Evolutionary conservation across 2,888 invertebrate genomes (phyloP).

Genomic region (Yponomeuta cagnagella): DNA sequence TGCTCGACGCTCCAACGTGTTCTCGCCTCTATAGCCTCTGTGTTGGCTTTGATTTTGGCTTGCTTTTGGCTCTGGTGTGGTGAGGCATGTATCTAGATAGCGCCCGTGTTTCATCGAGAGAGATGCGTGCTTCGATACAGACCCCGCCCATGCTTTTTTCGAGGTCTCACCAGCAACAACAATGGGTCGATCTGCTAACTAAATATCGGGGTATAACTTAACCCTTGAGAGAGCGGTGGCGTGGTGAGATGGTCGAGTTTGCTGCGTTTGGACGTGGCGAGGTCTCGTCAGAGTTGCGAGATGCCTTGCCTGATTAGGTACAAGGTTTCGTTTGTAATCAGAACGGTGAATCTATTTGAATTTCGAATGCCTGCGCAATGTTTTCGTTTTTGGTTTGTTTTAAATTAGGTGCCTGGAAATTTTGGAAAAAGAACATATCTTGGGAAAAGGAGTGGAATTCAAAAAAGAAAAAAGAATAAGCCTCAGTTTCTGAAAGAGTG

Average conservation of each 20-base stretch:
- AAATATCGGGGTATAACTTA: slow-evolving; percentile 65
- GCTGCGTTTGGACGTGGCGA: slow-evolving; percentile 1
- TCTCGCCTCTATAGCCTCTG: slow-evolving; percentile 28
- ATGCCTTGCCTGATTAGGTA: neutral
- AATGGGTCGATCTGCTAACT: slow-evolving; percentile 74
- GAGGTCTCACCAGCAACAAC: slow-evolving; percentile 67
- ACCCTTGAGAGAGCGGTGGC: neutral
- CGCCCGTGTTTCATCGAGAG: slow-evolving; percentile 63
- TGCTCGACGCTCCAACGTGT: slow-evolving; percentile 22
- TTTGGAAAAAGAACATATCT: too few species aligned
- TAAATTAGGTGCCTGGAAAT: too few species aligned
- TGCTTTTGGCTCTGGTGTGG: slow-evolving; percentile 38
- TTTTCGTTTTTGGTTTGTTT: too few species aligned
- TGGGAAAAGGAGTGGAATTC: too few species aligned
- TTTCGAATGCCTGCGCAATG: too few species aligned
- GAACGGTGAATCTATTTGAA: slow-evolving; percentile 17
- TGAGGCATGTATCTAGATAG: slow-evolving; percentile 68
- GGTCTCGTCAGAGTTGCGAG: neutral
- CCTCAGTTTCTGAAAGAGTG: too few species aligned
- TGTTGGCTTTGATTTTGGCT: slow-evolving; percentile 29
- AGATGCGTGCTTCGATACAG: slow-evolving; percentile 56
- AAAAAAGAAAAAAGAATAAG: too few species aligned
- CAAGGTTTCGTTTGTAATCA: slow-evolving; percentile 26
- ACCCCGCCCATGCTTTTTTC: slow-evolving; percentile 74
- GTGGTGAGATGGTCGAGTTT: slow-evolving; percentile 25